Evolutionary conservation across 1,140 invertebrate genomes (phyloP).

Genomic region (Mamestra configurata): DNA sequence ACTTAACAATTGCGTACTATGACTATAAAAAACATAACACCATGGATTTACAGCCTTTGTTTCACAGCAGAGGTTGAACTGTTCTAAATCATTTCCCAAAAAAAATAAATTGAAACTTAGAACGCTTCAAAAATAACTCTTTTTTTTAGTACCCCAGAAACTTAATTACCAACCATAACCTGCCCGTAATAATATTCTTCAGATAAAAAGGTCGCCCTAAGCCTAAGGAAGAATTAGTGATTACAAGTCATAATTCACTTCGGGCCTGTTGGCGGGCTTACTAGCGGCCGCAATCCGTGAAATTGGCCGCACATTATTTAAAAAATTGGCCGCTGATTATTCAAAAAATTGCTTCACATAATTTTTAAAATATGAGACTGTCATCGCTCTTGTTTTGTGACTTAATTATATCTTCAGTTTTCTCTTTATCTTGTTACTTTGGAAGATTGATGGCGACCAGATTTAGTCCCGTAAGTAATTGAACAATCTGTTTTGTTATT

Average conservation of each 20-base stretch:
- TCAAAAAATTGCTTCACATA: slow-evolving; percentile 31
- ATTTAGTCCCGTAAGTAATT: background rate
- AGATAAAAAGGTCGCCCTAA: slow-evolving; percentile 27
- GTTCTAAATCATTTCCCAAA: no score
- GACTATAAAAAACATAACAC: no score
- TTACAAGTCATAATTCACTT: slow-evolving; percentile 72
- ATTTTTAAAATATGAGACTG: slow-evolving; percentile 73
- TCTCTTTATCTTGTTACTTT: slow-evolving; percentile 12
- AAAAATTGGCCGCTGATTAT: slow-evolving; percentile 81
- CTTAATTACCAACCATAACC: background rate
- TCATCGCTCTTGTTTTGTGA: slow-evolving; percentile 56
- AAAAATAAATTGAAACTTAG: no score
- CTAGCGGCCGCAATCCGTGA: slow-evolving; percentile 66
- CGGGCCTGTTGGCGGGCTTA: slow-evolving; percentile 57
- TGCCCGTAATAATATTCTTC: slow-evolving; percentile 13
- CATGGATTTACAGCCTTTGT: no score
- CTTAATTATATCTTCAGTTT: slow-evolving; percentile 58
- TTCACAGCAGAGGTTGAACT: no score
- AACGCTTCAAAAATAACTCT: no score
- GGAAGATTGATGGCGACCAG: background rate
- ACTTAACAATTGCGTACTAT: no score
- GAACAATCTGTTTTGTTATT: background rate
- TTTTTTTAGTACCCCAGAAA: no score
- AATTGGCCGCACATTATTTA: slow-evolving; percentile 82
- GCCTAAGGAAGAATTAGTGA: slow-evolving; percentile 56